phyloP scores from a whole-genome alignment of 2,797 vertebrate species.

The Halcyon leucocephala region DNA sequence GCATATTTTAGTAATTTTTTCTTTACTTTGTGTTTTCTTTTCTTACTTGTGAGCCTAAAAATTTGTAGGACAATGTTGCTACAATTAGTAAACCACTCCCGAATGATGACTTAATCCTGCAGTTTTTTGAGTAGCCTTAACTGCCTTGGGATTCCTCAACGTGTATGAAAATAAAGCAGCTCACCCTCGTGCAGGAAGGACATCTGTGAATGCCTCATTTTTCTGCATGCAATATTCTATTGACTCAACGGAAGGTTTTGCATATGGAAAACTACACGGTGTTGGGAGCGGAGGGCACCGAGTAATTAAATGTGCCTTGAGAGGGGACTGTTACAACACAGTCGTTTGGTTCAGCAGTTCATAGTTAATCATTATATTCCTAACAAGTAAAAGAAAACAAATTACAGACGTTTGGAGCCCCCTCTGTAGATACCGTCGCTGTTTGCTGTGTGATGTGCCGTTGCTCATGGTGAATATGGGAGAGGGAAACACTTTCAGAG shows the following conservation, averaged over 20 bases:
- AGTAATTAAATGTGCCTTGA: neutral
- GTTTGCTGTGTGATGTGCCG: neutral
- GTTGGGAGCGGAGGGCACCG: neutral
- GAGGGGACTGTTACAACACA: neutral
- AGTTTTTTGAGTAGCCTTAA: neutral
- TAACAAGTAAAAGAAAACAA: neutral
- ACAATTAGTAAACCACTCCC: neutral
- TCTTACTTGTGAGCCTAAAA: neutral
- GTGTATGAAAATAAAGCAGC: neutral
- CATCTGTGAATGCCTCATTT: neutral
- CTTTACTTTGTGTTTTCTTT: neutral
- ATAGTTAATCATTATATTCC: slow-evolving; percentile 15
- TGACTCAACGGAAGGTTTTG: neutral
- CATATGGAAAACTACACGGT: neutral
- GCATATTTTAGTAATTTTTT: neutral
- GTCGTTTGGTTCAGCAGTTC: slow-evolving; percentile 12
- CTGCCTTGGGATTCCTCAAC: neutral
- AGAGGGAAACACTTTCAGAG: neutral
- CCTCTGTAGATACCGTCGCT: fast-evolving
- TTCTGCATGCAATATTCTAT: neutral
- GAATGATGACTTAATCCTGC: neutral
- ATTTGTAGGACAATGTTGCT: neutral
- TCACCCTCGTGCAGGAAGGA: neutral
- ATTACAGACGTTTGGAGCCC: neutral
- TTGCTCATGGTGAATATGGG: neutral